Evolutionary conservation across 64 coral and sea anemone species (phyloP).

Genomic region (Hydrozoanthus tunicans): DNA sequence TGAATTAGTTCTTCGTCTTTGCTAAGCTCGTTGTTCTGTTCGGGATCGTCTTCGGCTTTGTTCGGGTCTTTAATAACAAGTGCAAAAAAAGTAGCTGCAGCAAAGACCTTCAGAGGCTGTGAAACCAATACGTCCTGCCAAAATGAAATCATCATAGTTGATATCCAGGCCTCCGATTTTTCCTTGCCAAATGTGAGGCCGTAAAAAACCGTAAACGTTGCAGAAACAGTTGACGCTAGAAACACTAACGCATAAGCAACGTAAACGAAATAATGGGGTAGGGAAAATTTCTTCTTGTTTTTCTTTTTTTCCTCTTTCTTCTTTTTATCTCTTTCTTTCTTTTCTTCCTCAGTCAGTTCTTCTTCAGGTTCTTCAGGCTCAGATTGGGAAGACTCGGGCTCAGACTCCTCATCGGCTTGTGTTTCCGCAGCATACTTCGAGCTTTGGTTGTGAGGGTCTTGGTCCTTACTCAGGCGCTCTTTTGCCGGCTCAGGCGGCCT

Average conservation of each 20-base stretch:
- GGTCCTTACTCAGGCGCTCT: conserved; percentile 46
- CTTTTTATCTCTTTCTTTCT: conserved; percentile 52
- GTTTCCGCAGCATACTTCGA: conserved; percentile 64
- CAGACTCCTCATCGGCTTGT: background rate
- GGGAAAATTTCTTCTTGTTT: conserved; percentile 71
- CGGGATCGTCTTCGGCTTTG: conserved; percentile 79
- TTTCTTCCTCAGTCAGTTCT: conserved; percentile 43
- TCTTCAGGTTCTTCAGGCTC: conserved; percentile 53
- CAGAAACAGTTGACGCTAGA: conserved; percentile 73
- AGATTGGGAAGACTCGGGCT: background rate
- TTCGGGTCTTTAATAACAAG: conserved; percentile 93
- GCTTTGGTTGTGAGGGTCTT: conserved; percentile 72
- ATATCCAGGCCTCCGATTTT: conserved; percentile 88
- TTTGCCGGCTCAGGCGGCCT: conserved; percentile 62
- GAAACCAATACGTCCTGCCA: conserved; percentile 93
- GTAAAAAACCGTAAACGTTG: conserved; percentile 86
- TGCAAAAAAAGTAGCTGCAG: conserved; percentile 90
- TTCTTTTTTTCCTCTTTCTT: conserved; percentile 58
- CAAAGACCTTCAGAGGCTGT: conserved; percentile 92
- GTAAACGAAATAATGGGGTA: conserved; percentile 75
- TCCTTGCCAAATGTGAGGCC: conserved; percentile 94
- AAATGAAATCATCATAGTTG: conserved; percentile 94
- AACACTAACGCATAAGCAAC: conserved; percentile 79
- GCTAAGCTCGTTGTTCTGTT: conserved; percentile 70
- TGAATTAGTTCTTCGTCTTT: conserved; percentile 81